Evolutionary conservation across 2,113 vertebrate species (phyloP).

Genomic region (Passer montanus): DNA sequence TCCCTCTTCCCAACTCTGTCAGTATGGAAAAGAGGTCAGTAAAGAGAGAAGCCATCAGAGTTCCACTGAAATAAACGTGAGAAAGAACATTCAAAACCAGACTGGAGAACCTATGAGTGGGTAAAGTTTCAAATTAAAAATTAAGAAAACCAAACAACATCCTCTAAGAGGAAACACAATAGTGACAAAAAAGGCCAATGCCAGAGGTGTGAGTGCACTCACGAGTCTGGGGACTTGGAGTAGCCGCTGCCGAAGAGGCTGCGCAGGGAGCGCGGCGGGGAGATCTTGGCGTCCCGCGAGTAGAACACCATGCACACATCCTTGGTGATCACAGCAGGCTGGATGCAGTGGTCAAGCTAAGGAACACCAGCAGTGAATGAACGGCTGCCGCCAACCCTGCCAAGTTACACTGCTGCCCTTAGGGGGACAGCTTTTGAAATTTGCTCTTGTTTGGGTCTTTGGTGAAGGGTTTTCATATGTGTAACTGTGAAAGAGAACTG

Average conservation of each 20-base stretch:
- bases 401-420: neutral
- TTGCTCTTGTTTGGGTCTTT: neutral
- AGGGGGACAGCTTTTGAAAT: neutral
- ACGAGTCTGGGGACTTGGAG: slow-evolving; percentile 94
- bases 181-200: rapidly evolving
- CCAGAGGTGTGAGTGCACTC: neutral
- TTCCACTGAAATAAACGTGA: neutral
- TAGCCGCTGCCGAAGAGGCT: slow-evolving; percentile 96
- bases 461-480: neutral
- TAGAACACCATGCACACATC: slow-evolving; percentile 98
- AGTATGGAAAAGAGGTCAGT: neutral
- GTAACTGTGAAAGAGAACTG: neutral
- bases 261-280: slow-evolving; percentile 91
- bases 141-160: neutral
- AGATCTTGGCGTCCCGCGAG: slow-evolving; percentile 94
- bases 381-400: neutral
- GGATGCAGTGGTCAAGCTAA: slow-evolving; percentile 98
- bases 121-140: neutral
- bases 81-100: neutral
- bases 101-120: neutral
- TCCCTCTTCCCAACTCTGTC: neutral
- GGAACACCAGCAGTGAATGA: neutral
- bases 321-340: slow-evolving; percentile 97
- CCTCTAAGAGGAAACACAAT: neutral
- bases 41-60: neutral